Evolutionary conservation across 2,113 vertebrate genomes (phyloP).

Genomic region (Tonatia bakeri): DNA sequence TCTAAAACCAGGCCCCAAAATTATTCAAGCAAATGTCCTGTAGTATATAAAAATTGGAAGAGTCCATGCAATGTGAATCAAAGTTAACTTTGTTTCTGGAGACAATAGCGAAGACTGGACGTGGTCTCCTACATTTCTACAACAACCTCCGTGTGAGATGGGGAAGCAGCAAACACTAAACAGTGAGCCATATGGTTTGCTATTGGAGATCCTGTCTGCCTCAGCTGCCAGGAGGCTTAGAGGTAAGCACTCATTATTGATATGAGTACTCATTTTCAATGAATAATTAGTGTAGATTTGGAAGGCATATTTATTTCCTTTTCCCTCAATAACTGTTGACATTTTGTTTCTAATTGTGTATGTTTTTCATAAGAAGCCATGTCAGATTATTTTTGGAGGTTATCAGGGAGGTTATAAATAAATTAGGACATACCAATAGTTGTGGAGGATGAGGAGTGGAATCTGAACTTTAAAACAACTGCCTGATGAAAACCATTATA

Average conservation of each 20-base stretch:
- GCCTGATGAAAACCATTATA: not conserved
- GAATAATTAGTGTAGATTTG: not conserved
- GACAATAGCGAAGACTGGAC: not conserved
- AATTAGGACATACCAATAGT: not conserved
- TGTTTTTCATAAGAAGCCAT: not conserved
- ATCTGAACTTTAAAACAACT: slow-evolving; percentile 7
- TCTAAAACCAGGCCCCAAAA: not conserved
- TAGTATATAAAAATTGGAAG: not conserved
- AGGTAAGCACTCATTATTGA: not conserved
- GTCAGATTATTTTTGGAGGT: not conserved
- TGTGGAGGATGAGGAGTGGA: not conserved
- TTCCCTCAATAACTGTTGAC: not conserved
- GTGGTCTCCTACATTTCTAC: not conserved
- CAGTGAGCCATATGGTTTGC: not conserved
- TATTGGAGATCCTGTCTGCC: not conserved
- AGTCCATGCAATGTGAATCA: not conserved
- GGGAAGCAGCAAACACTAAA: not conserved
- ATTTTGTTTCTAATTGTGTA: not conserved
- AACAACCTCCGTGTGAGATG: not conserved
- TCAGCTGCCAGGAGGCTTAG: not conserved
- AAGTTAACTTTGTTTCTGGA: not conserved
- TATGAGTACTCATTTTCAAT: not conserved
- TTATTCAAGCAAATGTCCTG: not conserved
- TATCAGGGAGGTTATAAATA: not conserved
- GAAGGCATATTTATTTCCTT: not conserved